Evolutionary conservation across 1,140 invertebrate genomes (phyloP).

Genomic region (Neodiprion virginianus): DNA sequence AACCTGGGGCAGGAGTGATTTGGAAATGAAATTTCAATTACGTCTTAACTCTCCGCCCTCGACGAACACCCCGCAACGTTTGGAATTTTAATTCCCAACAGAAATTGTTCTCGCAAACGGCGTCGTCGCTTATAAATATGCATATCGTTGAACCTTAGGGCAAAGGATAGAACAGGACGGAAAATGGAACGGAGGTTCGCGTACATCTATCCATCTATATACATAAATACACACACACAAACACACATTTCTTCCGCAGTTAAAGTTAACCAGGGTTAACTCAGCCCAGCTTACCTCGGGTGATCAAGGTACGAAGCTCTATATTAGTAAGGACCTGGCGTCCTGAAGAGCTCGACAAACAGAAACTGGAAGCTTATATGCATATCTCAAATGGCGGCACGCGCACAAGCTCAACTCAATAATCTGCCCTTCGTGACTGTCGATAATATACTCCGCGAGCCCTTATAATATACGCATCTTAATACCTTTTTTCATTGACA

Average conservation of each 20-base stretch:
- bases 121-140: not conserved
- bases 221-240: too few species aligned
- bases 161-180: not conserved
- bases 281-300: not conserved
- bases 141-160: not conserved
- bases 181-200: not conserved
- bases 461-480: too few species aligned
- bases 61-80: not conserved
- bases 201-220: not conserved
- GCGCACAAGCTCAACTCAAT: not conserved
- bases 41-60: not conserved
- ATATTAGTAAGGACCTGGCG: not conserved
- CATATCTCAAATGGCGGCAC: not conserved
- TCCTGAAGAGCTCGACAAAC: not conserved
- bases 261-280: not conserved
- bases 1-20: too few species aligned
- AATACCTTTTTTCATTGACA: too few species aligned
- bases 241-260: too few species aligned
- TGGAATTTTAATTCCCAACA: not conserved
- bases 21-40: not conserved
- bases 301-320: not conserved
- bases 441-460: not conserved
- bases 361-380: slow-evolving; percentile 4
- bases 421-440: not conserved
- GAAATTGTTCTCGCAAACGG: not conserved